Base-by-base conservation (phyloP, 2,113 vertebrate species). In the Myrmecobius fasciatus region DNA sequence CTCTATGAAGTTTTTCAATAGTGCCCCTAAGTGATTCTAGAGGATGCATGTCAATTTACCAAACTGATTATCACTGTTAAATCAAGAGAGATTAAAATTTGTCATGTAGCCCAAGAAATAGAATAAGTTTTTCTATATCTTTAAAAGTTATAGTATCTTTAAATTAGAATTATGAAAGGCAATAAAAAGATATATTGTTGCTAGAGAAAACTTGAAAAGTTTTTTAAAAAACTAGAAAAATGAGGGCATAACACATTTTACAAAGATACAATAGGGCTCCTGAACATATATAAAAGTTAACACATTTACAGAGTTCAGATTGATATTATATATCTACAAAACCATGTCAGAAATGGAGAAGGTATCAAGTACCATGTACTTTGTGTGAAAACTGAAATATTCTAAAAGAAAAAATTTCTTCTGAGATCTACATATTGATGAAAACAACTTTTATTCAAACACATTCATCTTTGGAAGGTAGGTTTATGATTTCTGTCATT, bases 381-480 rank as follows among this genome's bases (percentile, higher is more conserved):
- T 28, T 89, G 25, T 49, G 89, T 26, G 24, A 31, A 89, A 89
- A 31, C 51, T 92, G 56, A n/a, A 95, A 94, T 93, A 89, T 91
- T 92, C 89, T 94, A 22, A n/a, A 90, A 8, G 93, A 67, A 95
- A 60, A 83, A 53, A 12, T 4, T 56, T 46, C 46, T 92, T 96
- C 93, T 36, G 89, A 89, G 94, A 95, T 95, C 88, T 89, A 95
- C 43, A 43, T 1, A 90, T 51, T 3, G 89, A 60, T 28, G 10
- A 36, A 94, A 95, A 96, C 9, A 93, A 88, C 24, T 92, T 93
- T 91, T 93, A 93, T 93, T 94, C 95, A 96, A 97, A 95, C 47
- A 95, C 53, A 91, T 83, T 60, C 89, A 10, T 95, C 93, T n/a
- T 89, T 93, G 22, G 56, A 54, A 92, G 91, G 89, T 94, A 92